Base-by-base conservation (phyloP, 2,888 invertebrate genomes). In the Nomada goodeniana region DNA sequence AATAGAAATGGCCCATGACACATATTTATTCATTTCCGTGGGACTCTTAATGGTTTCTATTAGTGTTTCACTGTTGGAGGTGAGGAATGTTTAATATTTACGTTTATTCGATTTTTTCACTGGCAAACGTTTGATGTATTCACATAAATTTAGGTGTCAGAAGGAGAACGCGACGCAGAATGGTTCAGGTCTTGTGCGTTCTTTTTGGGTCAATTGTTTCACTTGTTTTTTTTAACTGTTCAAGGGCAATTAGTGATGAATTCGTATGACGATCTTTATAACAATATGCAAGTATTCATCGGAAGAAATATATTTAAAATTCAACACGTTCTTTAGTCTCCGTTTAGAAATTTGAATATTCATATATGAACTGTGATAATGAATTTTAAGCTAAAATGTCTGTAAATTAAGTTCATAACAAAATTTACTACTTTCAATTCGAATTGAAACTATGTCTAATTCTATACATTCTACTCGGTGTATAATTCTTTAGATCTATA, bases 171-270 rank as follows among this genome's bases (percentile, higher is more conserved):
- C 20, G 2, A 13, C 0, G 2, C 18, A 1, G 29, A 67, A 29
- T 50, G 47, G 36, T 7, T 60, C 2, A 13, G 18, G 23, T 52
- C 29, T 4, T 29, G 2, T 18, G 20, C 9, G 9, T 73, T 73
- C 15, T n/a, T 29, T 9, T 2, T 73, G 13, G 20, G 26, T 20
- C 64, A 57, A 47, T 18, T 65, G 29, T 55, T 73, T 29, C 73
- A 73, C 73, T 9, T 64, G 2, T 29, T 73, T 20, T 42, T 63
- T 9, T n/a, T 73, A 9, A 64, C 57, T n/a, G 44, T 64, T 3
- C 73, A 63, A 15, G 73, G 73, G 3, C 73, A 73, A 5, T 64
- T 64, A 11, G 44, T 73, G 18, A 64, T 52, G 13, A 57, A 73
- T n/a, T 23, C 10, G 7, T 9, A 20, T 10, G 26, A 73, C 5